A percentile compares a stretch with the other conserved stretches of the same genome.
Evolutionary conservation across 1,140 invertebrate species (phyloP).

Genomic region (Aethina tumida): DNA sequence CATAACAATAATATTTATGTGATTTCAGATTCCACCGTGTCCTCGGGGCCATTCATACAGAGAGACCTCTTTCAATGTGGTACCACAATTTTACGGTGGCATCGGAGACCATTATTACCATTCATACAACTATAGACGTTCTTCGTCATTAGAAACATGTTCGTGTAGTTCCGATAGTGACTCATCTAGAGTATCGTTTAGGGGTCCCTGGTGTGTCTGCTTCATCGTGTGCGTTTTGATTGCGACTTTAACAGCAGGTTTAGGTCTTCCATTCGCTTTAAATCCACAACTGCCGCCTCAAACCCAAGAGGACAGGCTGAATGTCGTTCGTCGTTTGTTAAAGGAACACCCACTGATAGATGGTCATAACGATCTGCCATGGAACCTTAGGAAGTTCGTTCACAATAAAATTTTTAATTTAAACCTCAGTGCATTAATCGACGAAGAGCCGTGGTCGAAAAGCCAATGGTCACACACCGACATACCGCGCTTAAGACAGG

Average conservation of each 20-base stretch:
- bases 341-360: conserved; percentile 51
- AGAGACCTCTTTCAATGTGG: conserved; percentile 27
- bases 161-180: conserved; percentile 28
- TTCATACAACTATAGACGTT: conserved; percentile 19
- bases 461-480: conserved; percentile 82
- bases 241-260: conserved; percentile 27
- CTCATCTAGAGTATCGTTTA: conserved; percentile 15
- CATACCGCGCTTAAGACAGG: conserved; percentile 69
- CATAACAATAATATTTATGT: conserved; percentile 3
- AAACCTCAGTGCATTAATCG: conserved; percentile 63
- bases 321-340: conserved; percentile 38
- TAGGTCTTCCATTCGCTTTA: conserved; percentile 30
- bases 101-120: conserved; percentile 21
- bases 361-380: conserved; percentile 83
- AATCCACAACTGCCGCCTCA: conserved; percentile 17
- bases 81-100: conserved; percentile 26
- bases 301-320: conserved; percentile 24
- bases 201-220: conserved; percentile 32
- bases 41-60: conserved; percentile 16
- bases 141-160: conserved; percentile 24
- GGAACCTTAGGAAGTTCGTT: conserved; percentile 71
- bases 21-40: conserved; percentile 25
- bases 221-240: conserved; percentile 31
- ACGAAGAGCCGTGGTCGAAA: conserved; percentile 67
- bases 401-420: conserved; percentile 72